These are phyloP conservation scores for Pongo pygmaeus DNA, from an alignment of 2,113 vertebrate genomes.

Conservation along the genomic window DNA sequence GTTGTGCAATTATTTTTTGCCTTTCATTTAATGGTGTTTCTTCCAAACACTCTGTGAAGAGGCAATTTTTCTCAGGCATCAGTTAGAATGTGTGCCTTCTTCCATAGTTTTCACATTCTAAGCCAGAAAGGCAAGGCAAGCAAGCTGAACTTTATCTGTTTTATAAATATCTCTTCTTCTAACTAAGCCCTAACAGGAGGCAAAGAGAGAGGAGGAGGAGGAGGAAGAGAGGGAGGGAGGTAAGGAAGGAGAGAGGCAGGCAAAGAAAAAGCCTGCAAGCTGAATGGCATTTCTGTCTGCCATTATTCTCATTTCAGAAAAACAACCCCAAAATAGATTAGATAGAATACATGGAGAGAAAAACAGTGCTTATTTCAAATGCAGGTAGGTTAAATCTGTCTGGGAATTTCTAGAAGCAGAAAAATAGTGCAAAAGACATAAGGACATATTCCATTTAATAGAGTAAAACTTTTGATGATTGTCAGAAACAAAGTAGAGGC, in stretches of 20 bases:
- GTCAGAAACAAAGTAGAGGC: background rate
- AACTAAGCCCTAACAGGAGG: background rate
- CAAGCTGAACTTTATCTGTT: constrained; percentile 37
- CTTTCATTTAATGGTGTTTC: constrained; percentile 8
- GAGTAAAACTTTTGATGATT: background rate
- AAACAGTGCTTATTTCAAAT: constrained; percentile 33
- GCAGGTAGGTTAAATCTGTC: background rate
- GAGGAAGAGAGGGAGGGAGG: background rate
- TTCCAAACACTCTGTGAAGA: background rate
- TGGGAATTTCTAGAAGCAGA: background rate
- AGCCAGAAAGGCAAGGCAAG: constrained; percentile 52
- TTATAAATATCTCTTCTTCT: constrained; percentile 23
- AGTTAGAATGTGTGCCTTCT: background rate
- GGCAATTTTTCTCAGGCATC: constrained; percentile 47
- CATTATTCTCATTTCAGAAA: constrained; percentile 36
- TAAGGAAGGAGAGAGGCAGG: no score
- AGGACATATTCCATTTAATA: background rate
- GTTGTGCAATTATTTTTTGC: background rate
- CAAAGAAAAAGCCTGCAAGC: background rate
- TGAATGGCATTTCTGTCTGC: constrained; percentile 17
- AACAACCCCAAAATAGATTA: background rate
- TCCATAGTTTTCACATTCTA: background rate
- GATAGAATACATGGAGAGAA: background rate
- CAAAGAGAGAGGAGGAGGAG: background rate
- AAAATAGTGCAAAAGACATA: background rate